phyloP scores from a whole-genome alignment of 2,113 vertebrate genomes.

The Mobula birostris region DNA sequence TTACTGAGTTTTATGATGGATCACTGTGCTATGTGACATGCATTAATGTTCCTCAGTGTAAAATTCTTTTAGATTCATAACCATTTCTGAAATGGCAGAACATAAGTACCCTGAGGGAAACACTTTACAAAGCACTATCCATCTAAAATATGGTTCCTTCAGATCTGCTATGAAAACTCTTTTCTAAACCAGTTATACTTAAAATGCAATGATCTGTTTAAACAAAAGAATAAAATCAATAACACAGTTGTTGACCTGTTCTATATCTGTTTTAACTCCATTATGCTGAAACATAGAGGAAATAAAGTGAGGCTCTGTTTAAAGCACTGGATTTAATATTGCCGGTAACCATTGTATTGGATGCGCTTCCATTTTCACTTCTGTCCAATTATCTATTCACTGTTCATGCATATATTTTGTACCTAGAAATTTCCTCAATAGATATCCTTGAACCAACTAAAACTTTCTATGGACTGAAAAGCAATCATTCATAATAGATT shows the following conservation, averaged over 20 bases:
- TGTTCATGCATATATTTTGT: not conserved
- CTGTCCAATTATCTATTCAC: not conserved
- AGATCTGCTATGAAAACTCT: not conserved
- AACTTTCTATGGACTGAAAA: too few relatives aligned
- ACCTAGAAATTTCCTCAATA: not conserved
- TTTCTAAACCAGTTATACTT: not conserved
- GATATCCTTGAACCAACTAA: not conserved
- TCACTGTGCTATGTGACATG: slow-evolving; percentile 34
- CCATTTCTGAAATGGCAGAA: slow-evolving; percentile 19
- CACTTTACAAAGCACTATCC: slow-evolving; percentile 7
- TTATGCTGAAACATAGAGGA: not conserved
- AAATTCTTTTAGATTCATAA: slow-evolving; percentile 36
- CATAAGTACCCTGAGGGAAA: slow-evolving; percentile 21
- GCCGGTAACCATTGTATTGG: not conserved
- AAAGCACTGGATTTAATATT: not conserved
- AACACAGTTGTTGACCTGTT: slow-evolving; percentile 1
- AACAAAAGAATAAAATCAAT: not conserved
- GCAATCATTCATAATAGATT: not conserved
- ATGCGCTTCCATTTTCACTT: not conserved
- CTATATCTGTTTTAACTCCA: not conserved
- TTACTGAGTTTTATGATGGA: slow-evolving; percentile 34
- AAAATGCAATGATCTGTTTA: not conserved
- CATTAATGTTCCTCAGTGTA: slow-evolving; percentile 32
- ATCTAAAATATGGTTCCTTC: not conserved
- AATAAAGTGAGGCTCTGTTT: not conserved